These are phyloP conservation scores for Ramphastos sulfuratus DNA, from an alignment of 2,113 vertebrate genomes.

Conservation along the genomic window DNA sequence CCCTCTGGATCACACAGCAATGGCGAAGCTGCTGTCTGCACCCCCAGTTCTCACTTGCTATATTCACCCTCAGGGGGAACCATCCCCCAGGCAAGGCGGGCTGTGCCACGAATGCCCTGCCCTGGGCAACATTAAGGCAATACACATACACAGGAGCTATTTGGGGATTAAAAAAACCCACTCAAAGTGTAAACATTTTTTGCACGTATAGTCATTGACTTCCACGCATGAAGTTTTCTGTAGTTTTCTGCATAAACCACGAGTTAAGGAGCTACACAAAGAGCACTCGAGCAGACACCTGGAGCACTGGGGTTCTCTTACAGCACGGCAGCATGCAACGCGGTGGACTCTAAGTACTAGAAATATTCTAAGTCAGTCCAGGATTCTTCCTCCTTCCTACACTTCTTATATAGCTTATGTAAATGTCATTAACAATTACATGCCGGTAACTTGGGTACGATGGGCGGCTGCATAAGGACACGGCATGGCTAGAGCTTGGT, in stretches of 20 bases:
- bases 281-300: conserved; percentile 22
- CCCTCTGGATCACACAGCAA: not conserved
- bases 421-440: conserved; percentile 2
- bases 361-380: not conserved
- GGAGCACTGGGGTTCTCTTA: conserved; percentile 53
- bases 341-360: conserved; percentile 27
- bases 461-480: not conserved
- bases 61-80: not conserved
- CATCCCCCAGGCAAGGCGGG: not conserved
- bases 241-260: conserved; percentile 52
- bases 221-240: not conserved
- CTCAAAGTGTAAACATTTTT: conserved; percentile 12
- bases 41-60: not conserved
- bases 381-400: conserved; percentile 24
- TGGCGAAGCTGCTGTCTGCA: not conserved
- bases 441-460: not conserved
- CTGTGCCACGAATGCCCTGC: not conserved
- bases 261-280: conserved; percentile 60
- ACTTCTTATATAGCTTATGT: conserved; percentile 6
- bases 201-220: not conserved
- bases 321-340: conserved; percentile 68
- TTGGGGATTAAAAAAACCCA: not conserved
- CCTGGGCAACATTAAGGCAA: conserved; percentile 17
- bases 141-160: conserved; percentile 28
- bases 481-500: conserved; percentile 21